Conservation (phyloP, 2,113 vertebrate species). For the Cyprinodon variegatus region DNA sequence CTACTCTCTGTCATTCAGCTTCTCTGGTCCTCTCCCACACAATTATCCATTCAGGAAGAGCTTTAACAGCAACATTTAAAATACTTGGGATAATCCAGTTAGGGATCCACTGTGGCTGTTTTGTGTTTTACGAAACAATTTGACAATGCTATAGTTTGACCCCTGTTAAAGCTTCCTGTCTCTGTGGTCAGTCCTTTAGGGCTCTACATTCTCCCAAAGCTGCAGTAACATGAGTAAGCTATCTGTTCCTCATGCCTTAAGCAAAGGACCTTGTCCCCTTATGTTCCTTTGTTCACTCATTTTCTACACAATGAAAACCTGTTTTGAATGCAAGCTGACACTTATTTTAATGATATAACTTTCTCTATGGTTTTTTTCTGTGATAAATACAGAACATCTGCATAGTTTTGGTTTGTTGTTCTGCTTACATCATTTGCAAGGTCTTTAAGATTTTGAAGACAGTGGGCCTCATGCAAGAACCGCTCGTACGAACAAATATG, state of each 20-base stretch:
- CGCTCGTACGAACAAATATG: too few relatives aligned
- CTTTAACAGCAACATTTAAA: slow-evolving; percentile 53
- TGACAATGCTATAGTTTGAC: slow-evolving; percentile 21
- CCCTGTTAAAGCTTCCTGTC: slow-evolving; percentile 29
- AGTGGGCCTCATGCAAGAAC: too few relatives aligned
- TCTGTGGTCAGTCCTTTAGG: slow-evolving; percentile 10
- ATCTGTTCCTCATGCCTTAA: not conserved
- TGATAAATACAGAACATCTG: not conserved
- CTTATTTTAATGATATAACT: not conserved
- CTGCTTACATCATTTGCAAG: slow-evolving; percentile 3
- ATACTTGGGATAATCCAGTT: slow-evolving; percentile 50
- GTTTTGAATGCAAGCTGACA: not conserved
- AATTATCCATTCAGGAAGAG: slow-evolving; percentile 50
- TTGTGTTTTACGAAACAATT: slow-evolving; percentile 46
- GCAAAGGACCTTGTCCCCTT: slow-evolving; percentile 1
- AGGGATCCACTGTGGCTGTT: slow-evolving; percentile 42
- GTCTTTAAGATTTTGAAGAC: slow-evolving; percentile 15
- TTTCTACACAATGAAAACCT: not conserved
- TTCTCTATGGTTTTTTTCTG: not conserved
- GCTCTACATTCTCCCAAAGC: not conserved
- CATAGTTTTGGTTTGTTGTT: not conserved
- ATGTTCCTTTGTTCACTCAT: not conserved
- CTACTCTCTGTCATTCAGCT: slow-evolving; percentile 54
- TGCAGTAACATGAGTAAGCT: not conserved
- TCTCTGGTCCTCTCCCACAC: slow-evolving; percentile 44